A percentile compares a stretch with the other conserved stretches of the same genome.
phyloP scores from a whole-genome alignment of 2,797 vertebrate genomes.

The Silurus lanzhouensis region DNA sequence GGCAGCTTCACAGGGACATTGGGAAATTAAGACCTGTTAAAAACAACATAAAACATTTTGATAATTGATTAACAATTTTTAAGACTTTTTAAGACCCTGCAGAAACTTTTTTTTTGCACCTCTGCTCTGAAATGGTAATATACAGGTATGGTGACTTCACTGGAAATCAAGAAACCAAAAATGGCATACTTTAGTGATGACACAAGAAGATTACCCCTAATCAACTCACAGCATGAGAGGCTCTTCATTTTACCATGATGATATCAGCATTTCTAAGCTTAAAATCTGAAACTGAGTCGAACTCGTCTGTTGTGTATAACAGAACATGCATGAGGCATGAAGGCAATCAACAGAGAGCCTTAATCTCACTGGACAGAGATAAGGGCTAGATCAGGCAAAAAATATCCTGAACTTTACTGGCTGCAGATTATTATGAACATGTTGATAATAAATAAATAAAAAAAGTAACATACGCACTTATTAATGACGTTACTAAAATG shows the following conservation, averaged over 20 bases:
- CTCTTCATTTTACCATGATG: constrained; percentile 37
- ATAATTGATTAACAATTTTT: no score
- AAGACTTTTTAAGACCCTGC: no score
- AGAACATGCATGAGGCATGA: constrained; percentile 21
- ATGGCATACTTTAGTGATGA: constrained; percentile 37
- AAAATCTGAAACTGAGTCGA: constrained; percentile 41
- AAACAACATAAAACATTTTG: no score
- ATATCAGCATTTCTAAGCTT: constrained; percentile 26
- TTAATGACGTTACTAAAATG: not conserved
- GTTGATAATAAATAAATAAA: constrained; percentile 49
- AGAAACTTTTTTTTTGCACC: no score
- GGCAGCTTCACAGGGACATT: no score
- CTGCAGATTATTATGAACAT: constrained; percentile 75
- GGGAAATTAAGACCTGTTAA: no score
- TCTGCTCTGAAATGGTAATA: constrained; percentile 8
- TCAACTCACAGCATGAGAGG: constrained; percentile 22
- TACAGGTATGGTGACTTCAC: not conserved
- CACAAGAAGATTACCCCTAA: constrained; percentile 39
- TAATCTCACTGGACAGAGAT: constrained; percentile 41
- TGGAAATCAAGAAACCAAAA: not conserved
- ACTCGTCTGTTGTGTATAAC: constrained; percentile 13
- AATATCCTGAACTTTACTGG: not conserved
- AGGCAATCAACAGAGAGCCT: constrained; percentile 37
- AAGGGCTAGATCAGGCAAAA: constrained; percentile 39
- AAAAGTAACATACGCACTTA: constrained; percentile 38